A percentile compares a stretch with the other conserved stretches of the same genome.
These are phyloP conservation scores for Siderastrea radians DNA, from an alignment of 92 coral and sea anemone species.

Conservation along the genomic window DNA sequence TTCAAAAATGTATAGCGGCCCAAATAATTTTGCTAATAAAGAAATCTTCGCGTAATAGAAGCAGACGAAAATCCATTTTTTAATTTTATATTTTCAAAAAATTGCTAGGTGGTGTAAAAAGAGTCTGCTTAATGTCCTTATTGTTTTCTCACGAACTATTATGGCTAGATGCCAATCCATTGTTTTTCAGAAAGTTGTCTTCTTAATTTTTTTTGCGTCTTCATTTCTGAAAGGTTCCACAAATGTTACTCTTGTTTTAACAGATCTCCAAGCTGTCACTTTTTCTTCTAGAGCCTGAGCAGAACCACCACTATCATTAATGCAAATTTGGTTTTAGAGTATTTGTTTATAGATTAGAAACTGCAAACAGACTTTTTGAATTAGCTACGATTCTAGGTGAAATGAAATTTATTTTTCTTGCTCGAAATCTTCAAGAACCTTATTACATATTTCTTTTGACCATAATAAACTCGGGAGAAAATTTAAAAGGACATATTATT, in stretches of 20 bases:
- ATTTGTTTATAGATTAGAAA: constrained; percentile 62
- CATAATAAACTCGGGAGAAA: neutral
- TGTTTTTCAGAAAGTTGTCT: neutral
- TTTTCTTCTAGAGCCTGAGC: neutral
- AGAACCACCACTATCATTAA: constrained; percentile 18
- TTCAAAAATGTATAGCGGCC: too few species aligned
- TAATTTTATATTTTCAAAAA: neutral
- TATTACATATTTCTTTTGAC: neutral
- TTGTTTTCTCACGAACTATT: neutral
- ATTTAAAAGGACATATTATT: neutral
- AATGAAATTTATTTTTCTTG: neutral
- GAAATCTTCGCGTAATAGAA: neutral
- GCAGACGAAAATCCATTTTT: neutral
- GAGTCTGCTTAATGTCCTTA: neutral
- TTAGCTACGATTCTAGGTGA: neutral
- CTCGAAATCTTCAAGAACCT: neutral
- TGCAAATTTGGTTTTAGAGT: constrained; percentile 54
- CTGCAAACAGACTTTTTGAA: constrained; percentile 38
- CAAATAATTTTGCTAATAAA: neutral
- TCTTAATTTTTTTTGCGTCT: neutral
- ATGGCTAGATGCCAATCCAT: neutral
- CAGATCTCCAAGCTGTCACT: constrained; percentile 38
- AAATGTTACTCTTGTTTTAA: constrained; percentile 18
- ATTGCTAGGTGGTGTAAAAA: neutral
- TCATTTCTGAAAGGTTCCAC: neutral